Percentiles rank a stretch among this genome's conserved stretches.
phyloP scores from a whole-genome alignment of 2,888 invertebrate species.

The Serrognathus titanus region DNA sequence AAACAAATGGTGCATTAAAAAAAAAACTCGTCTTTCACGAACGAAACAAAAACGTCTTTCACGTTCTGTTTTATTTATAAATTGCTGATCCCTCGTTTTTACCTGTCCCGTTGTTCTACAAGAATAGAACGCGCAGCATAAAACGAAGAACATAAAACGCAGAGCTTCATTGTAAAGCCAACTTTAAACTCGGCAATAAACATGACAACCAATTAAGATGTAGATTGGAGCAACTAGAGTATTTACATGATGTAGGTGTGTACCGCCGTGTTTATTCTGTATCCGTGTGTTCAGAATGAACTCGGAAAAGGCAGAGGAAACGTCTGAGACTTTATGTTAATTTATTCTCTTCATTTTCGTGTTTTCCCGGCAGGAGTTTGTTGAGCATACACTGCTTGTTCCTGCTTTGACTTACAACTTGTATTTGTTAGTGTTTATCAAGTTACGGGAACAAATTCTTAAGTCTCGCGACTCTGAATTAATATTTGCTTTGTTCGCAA shows the following conservation, averaged over 20 bases:
- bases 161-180: conserved; percentile 17
- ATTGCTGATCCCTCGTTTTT: neutral
- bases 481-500: neutral
- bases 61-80: conserved; percentile 1
- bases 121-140: conserved; percentile 1
- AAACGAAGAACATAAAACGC: conserved; percentile 13
- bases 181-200: conserved; percentile 46
- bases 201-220: conserved; percentile 52
- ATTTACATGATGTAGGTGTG: conserved; percentile 49
- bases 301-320: conserved; percentile 42
- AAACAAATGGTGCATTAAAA: too few relatives aligned
- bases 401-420: conserved; percentile 30
- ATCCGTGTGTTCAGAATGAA: conserved; percentile 45
- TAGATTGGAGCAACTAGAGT: conserved; percentile 47
- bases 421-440: conserved; percentile 25
- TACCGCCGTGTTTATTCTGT: conserved; percentile 41
- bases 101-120: neutral
- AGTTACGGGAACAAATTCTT: conserved; percentile 10
- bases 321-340: conserved; percentile 43
- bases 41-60: conserved; percentile 30
- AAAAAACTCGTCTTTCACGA: conserved; percentile 6
- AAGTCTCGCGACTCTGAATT: neutral
- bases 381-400: conserved; percentile 32
- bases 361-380: conserved; percentile 35
- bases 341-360: conserved; percentile 46